Evolutionary conservation across 2,888 invertebrate genomes (phyloP), one percentile per base, ranked within the genome.

Genomic region (Drosophila kokeensis): DNA sequence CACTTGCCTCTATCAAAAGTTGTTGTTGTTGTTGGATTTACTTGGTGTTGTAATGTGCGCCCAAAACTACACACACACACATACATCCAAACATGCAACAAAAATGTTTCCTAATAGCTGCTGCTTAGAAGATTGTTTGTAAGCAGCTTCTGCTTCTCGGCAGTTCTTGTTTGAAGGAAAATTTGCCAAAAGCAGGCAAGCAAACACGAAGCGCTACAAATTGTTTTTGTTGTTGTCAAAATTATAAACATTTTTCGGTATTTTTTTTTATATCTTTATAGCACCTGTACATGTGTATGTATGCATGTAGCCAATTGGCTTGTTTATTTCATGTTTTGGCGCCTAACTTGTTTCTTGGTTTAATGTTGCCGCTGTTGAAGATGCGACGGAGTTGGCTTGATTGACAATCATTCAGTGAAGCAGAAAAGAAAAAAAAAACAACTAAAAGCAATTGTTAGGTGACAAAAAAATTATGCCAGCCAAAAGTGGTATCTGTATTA

Each of bases 241-340:
- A 21, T 30, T 57, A 42, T 61, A 48, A 66, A 60, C 57, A 68
- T 69, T 81, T 67, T 65, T 66, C 53, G 64, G 27, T 8, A 15
- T 50, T 65, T 62, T 38, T 48, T 40, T 7, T 7, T 38, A 18
- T 48, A 38, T 57, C 57, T 65, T 38, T 59, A 53, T 68, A 71
- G 63, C 72, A 77, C 62, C 76, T 68, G 52, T 55, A 10, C 60
- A 52, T 67, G 34, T 60, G 48, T 61, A 15, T 34, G 36, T 64
- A 18, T 60, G 55, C 63, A n/a, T 54, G 29, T 29, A 55, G 76
- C 79, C 85, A 87, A 87, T 89, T 89, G 82, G 89, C 87, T 84
- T 85, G 85, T 85, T 84, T 70, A 84, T 79, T 82, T 84, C 85
- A 79, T 87, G 85, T 89, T 87, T 84, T 73, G 77, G 87, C 82